A percentile compares a stretch with the other conserved stretches of the same genome.
Evolutionary conservation across 2,113 vertebrate species (phyloP).

Genomic region (Nesogale talazaci): DNA sequence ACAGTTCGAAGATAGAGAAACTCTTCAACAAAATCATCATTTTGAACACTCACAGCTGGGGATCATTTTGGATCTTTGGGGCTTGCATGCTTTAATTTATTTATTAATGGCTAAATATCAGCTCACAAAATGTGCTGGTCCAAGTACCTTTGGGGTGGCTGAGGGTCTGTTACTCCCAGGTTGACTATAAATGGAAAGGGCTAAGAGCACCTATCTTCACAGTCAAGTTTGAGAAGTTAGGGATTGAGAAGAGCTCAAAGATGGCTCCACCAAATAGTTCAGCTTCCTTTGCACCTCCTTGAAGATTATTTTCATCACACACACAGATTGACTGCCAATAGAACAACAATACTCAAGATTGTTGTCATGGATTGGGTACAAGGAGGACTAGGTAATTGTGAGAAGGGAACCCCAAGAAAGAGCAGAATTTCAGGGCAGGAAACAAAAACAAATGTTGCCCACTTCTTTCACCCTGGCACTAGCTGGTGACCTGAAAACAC

Average conservation of each 20-base stretch:
- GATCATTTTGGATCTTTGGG: background rate
- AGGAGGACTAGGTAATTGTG: background rate
- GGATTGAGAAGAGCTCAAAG: background rate
- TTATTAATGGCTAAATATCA: background rate
- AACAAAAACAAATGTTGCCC: background rate
- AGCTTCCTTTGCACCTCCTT: background rate
- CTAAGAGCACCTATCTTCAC: background rate
- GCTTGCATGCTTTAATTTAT: background rate
- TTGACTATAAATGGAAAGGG: background rate
- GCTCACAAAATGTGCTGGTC: background rate
- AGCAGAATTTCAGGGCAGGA: rapidly evolving
- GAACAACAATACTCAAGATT: background rate
- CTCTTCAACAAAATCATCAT: background rate
- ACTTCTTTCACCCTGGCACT: background rate
- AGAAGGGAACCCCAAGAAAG: background rate
- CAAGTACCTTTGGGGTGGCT: background rate
- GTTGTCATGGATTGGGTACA: background rate
- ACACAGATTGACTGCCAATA: rapidly evolving
- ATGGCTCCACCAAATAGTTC: no score
- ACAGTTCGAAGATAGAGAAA: background rate
- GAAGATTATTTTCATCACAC: background rate
- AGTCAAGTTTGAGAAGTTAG: background rate
- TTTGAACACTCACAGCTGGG: background rate
- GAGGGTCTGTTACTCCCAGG: background rate
- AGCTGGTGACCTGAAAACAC: background rate